A percentile compares a stretch with the other conserved stretches of the same genome.
Evolutionary conservation across 2,888 invertebrate species (phyloP).

Genomic region (Cactoblastis cactorum): DNA sequence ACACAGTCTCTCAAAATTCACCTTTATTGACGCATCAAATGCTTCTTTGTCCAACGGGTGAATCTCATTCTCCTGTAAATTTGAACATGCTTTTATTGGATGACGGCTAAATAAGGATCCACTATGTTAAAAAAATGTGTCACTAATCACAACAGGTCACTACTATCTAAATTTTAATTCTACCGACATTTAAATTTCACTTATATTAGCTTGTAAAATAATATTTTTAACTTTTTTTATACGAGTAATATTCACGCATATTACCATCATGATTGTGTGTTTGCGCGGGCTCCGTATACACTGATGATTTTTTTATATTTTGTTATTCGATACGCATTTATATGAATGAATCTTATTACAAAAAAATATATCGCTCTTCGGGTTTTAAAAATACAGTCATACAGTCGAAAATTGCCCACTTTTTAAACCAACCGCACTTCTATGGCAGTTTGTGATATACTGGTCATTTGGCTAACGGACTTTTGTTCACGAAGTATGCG

Average conservation of each 20-base stretch:
- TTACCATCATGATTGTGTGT: constrained; percentile 45
- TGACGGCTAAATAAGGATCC: background rate
- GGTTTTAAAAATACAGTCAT: constrained; percentile 23
- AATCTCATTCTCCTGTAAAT: constrained; percentile 70
- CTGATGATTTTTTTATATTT: constrained; percentile 27
- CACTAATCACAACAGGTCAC: background rate
- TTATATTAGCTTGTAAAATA: no score
- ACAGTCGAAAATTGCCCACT: constrained; percentile 23
- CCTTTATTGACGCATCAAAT: constrained; percentile 74
- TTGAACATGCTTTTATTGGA: constrained; percentile 28
- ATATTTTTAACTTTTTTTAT: no score
- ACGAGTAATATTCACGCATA: constrained; percentile 31
- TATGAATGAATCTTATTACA: background rate
- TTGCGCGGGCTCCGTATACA: constrained; percentile 43
- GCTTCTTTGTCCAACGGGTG: constrained; percentile 63
- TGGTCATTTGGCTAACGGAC: constrained; percentile 53
- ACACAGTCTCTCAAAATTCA: constrained; percentile 50
- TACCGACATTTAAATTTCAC: no score
- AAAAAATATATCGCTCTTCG: constrained; percentile 16
- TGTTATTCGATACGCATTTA: constrained; percentile 25
- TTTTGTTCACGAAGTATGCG: constrained; percentile 38
- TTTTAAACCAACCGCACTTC: constrained; percentile 15
- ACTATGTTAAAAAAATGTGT: background rate
- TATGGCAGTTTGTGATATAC: constrained; percentile 24
- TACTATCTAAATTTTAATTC: no score